Evolutionary conservation across 2,797 vertebrate genomes (phyloP).

Genomic region (Mionectes olivaceus): DNA sequence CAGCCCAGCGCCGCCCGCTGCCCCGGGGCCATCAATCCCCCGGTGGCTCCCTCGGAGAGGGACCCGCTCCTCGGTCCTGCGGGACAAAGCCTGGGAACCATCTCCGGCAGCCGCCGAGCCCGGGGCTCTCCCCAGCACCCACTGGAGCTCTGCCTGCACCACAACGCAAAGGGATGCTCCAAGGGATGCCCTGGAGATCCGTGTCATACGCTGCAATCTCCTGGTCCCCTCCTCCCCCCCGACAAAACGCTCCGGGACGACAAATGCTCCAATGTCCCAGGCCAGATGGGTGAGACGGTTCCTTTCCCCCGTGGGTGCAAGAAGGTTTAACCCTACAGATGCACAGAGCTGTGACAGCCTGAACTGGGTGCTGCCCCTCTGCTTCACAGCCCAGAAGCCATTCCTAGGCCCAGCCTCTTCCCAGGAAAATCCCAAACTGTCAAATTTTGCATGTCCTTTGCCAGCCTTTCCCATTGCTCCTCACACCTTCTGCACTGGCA

Average conservation of each 20-base stretch:
- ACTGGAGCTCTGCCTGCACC: rapidly evolving
- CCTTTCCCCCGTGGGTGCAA: rapidly evolving
- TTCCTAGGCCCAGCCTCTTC: neutral
- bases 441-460: rapidly evolving
- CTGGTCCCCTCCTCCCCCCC: neutral
- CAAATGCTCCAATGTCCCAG: rapidly evolving
- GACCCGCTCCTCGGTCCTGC: neutral
- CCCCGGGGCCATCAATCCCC: neutral
- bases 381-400: neutral
- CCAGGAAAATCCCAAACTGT: neutral
- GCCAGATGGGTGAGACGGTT: rapidly evolving
- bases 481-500: rapidly evolving
- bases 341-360: neutral
- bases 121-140: neutral
- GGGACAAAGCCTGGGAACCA: neutral
- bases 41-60: neutral
- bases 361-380: neutral
- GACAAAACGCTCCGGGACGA: rapidly evolving
- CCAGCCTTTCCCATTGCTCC: neutral
- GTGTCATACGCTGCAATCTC: rapidly evolving
- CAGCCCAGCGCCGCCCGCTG: neutral
- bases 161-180: rapidly evolving
- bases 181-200: neutral
- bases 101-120: neutral
- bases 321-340: neutral